Evolutionary conservation across 2,113 vertebrate genomes (phyloP), one percentile per base, ranked within the genome.

Genomic region (Embiotoca jacksoni): DNA sequence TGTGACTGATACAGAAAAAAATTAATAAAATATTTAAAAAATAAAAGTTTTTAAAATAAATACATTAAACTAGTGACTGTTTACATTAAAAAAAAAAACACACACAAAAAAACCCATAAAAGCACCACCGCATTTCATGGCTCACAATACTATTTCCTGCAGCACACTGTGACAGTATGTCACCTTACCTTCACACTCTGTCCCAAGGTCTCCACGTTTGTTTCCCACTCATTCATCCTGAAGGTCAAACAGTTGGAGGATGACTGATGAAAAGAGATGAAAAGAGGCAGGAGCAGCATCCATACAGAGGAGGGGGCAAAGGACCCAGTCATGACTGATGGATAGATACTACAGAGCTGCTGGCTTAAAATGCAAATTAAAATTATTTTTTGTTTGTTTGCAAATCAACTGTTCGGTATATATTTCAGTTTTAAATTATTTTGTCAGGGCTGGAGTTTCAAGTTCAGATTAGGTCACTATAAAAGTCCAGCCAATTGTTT

Each of bases 121-220:
- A 23, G 23, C 23, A 23, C 23, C 23, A 23, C 23, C 23, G 1
- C 23, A 23, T 23, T 23, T 23, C 23, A 23, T 23, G 23, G 23
- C 23, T 23, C 23, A 23, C 1, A 23, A 23, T 23, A 23, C 23
- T 23, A 23, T 23, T 23, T 23, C 23, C 23, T 23, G 23, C 23
- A 23, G 1, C 23, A 23, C 23, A 23, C 23, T 23, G 23, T 41
- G 69, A 32, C 6, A 32, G 32, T 23, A 6, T 37, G 4, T 30
- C 7, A 15, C 10, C 71, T 80, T 82, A 90, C 88, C 78, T n/a
- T 0, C 14, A 82, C 2, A 0, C 0, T 0, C 0, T 7, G 0
- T 39, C 2, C 9, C 15, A 86, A 9, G 0, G 0, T 0, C 0
- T 9, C 0, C 36, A 84, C 0, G 1, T 49, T 0, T 0, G 0